Evolutionary conservation across 35 echinoderm and acorn worm species (phyloP).

Genomic region (Ptychodera flava): DNA sequence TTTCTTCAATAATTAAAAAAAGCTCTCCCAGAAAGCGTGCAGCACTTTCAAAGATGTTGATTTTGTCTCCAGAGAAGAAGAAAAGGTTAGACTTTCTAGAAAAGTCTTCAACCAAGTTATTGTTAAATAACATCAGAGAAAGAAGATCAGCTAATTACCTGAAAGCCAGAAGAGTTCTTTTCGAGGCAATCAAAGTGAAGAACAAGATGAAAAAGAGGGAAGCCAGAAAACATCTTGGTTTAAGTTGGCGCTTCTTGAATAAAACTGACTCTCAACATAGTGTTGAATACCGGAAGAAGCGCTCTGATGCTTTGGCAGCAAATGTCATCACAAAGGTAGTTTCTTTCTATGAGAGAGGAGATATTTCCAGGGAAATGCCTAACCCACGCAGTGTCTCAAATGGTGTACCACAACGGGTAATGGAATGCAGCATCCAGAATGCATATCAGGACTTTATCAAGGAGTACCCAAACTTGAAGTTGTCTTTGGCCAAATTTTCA

Average conservation of each 20-base stretch:
- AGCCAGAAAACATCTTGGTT: not conserved
- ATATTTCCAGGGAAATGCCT: conserved; percentile 10
- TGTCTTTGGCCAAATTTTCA: conserved; percentile 1
- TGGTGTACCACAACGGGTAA: not conserved
- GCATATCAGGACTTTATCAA: conserved; percentile 6
- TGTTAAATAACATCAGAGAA: not conserved
- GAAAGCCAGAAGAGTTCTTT: not conserved
- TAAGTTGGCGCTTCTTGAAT: conserved; percentile 2
- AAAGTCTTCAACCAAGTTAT: not conserved
- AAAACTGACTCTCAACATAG: not conserved
- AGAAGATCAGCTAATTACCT: no score
- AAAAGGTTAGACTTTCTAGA: no score
- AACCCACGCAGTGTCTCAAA: not conserved
- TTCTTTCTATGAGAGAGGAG: not conserved
- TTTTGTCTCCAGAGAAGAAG: not conserved
- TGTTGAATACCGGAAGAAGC: not conserved
- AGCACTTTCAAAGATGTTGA: not conserved
- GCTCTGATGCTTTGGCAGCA: not conserved
- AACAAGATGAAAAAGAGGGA: conserved; percentile 1
- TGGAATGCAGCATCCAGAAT: not conserved
- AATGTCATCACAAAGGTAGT: not conserved
- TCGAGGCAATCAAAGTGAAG: not conserved
- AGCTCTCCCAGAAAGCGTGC: not conserved
- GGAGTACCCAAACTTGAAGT: not conserved
- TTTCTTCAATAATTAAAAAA: not conserved